Conservation (phyloP, 1,140 invertebrate genomes). For the Panagrolaimus sp. region DNA sequence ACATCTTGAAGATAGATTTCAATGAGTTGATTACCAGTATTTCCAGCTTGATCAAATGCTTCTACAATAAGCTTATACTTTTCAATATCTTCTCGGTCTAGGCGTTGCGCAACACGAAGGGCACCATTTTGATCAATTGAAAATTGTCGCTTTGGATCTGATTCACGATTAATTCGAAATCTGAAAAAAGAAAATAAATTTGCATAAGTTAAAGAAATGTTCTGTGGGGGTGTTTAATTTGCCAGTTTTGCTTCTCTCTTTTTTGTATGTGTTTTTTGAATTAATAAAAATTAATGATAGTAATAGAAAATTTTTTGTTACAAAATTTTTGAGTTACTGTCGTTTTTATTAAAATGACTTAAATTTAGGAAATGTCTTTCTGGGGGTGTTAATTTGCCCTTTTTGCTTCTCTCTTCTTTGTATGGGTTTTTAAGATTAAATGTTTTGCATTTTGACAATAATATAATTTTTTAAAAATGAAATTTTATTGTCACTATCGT, state of each 20-base stretch:
- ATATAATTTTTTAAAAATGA: too few relatives aligned
- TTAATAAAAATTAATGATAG: too few relatives aligned
- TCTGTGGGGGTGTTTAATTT: not conserved
- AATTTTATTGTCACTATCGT: too few relatives aligned
- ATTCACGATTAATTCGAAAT: conserved; percentile 57
- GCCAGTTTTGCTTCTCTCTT: not conserved
- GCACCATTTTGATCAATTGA: conserved; percentile 57
- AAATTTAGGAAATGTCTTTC: too few relatives aligned
- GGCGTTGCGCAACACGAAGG: conserved; percentile 42
- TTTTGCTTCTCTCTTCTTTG: too few relatives aligned
- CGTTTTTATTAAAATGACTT: too few relatives aligned
- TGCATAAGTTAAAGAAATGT: not conserved
- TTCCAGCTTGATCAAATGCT: conserved; percentile 48
- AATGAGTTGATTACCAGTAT: conserved; percentile 51
- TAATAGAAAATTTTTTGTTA: too few relatives aligned
- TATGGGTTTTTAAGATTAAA: too few relatives aligned
- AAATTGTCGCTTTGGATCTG: conserved; percentile 58
- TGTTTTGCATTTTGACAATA: too few relatives aligned
- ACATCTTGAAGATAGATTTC: conserved; percentile 56
- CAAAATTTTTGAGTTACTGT: too few relatives aligned
- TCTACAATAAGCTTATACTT: conserved; percentile 51
- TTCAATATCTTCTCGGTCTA: conserved; percentile 55
- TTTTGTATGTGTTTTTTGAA: too few relatives aligned
- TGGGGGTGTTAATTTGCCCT: too few relatives aligned
- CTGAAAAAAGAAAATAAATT: conserved; percentile 27